Evolutionary conservation across 2,797 vertebrate species (phyloP), one percentile per base, ranked within the genome.

Genomic region (Diceros bicornis): DNA sequence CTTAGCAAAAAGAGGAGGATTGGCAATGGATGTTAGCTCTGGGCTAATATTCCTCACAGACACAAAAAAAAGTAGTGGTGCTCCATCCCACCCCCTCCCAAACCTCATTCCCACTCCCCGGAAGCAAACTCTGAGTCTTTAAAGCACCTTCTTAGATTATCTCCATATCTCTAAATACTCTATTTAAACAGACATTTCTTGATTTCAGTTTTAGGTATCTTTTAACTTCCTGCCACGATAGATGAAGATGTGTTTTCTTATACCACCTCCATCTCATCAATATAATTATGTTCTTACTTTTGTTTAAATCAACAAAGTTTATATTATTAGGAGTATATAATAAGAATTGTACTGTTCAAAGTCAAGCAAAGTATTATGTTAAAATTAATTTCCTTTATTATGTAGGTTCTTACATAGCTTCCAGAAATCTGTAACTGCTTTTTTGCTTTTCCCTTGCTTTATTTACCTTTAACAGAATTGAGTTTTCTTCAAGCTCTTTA

Each of bases 401-500:
- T 0, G 27, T 27, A 82, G 66, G 25, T 89, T 82, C 93, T 91
- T 86, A 62, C 12, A 59, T 13, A 87, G 29, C 52, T 88, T 71
- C 83, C 41, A 71, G 68, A 91, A 92, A 37, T 75, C 32, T 93
- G 68, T 93, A 66, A 66, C 14, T 68, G 59, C 13, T 10, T 57
- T 68, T 41, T 74, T 85, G 10, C 55, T 59, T 21, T 84, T 47
- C 13, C 59, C 44, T 74, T 82, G 44, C 11, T 37, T 74, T 89
- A 77, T 66, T 71, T 32, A 57, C 5, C 41, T 61, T 50, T 55
- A 52, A 34, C 44, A 77, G 12, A 68, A 47, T 7, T 50, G 29
- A 89, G 6, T 50, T 44, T 77, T 74, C 68, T 87, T n/a, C 44
- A 75, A 90, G 23, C 2, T 85, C 82, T 94, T 96, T 72, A 55